phyloP scores from a whole-genome alignment of 2,888 invertebrate species.

The Maniola hyperantus region DNA sequence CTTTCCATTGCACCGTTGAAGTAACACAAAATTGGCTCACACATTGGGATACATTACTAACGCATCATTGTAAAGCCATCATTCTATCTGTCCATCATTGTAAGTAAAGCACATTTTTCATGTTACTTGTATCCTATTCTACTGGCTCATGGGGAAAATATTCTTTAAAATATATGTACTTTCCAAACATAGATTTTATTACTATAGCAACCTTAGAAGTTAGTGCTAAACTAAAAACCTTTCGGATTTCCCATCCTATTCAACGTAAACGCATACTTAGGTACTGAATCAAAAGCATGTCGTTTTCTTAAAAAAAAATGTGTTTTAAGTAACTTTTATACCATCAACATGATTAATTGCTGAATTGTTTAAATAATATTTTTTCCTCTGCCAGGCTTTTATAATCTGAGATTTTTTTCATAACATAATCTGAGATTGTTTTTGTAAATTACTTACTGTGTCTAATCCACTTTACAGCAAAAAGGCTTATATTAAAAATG shows the following conservation, averaged over 20 bases:
- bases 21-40: slow-evolving; percentile 81
- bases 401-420: slow-evolving; percentile 26
- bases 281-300: background rate
- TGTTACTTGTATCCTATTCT: slow-evolving; percentile 52
- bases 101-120: slow-evolving; percentile 77
- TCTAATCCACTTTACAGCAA: slow-evolving; percentile 32
- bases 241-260: background rate
- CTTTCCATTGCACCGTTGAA: slow-evolving; percentile 81
- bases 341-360: no score
- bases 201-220: no score
- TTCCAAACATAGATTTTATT: background rate
- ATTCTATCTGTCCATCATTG: slow-evolving; percentile 75
- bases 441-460: slow-evolving; percentile 35
- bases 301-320: background rate
- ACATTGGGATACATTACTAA: slow-evolving; percentile 81
- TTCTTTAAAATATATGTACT: background rate
- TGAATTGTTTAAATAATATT: slow-evolving; percentile 6
- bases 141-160: slow-evolving; percentile 48
- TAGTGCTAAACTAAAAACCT: no score
- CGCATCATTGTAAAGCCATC: slow-evolving; percentile 80
- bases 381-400: slow-evolving; percentile 21
- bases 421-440: slow-evolving; percentile 33
- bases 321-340: background rate
- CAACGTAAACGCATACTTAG: background rate
- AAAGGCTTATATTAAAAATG: slow-evolving; percentile 33